phyloP scores from a whole-genome alignment of 2,888 invertebrate species.

The Drosophila kanekoi region DNA sequence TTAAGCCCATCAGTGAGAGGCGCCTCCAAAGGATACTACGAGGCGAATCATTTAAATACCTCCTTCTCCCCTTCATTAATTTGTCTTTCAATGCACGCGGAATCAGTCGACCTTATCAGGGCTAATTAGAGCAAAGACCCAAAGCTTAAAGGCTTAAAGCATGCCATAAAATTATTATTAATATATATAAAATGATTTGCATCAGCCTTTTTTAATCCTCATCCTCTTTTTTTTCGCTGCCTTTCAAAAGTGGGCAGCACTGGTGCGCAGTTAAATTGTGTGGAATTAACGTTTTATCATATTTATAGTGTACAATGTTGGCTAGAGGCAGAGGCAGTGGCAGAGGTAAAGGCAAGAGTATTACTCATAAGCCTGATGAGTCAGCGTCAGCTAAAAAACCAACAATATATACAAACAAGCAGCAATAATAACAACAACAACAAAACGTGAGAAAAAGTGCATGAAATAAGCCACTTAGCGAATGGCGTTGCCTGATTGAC shows the following conservation, averaged over 20 bases:
- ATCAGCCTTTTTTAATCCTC: too few species aligned
- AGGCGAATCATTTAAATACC: too few species aligned
- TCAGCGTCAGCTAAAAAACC: conserved; percentile 18
- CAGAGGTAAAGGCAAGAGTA: not conserved
- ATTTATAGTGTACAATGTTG: not conserved
- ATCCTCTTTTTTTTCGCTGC: not conserved
- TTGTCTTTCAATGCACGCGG: too few species aligned
- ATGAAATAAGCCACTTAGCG: conserved; percentile 55
- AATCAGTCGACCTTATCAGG: too few species aligned
- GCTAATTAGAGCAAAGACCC: too few species aligned
- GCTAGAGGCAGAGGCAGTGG: not conserved
- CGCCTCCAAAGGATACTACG: too few species aligned
- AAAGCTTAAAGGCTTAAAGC: too few species aligned
- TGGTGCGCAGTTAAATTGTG: conserved; percentile 9
- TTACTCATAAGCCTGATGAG: conserved; percentile 49
- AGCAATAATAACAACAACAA: conserved; percentile 4
- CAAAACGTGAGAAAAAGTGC: conserved; percentile 7
- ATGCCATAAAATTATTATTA: too few species aligned
- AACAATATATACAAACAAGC: conserved; percentile 20
- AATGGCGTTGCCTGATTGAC: conserved; percentile 48
- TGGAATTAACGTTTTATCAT: not conserved
- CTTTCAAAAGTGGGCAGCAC: not conserved
- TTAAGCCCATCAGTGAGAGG: too few species aligned
- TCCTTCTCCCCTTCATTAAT: too few species aligned
- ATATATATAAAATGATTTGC: too few species aligned